These are phyloP conservation scores for Harpegnathos saltator DNA, from an alignment of 1,140 invertebrate genomes.

Conservation along the genomic window DNA sequence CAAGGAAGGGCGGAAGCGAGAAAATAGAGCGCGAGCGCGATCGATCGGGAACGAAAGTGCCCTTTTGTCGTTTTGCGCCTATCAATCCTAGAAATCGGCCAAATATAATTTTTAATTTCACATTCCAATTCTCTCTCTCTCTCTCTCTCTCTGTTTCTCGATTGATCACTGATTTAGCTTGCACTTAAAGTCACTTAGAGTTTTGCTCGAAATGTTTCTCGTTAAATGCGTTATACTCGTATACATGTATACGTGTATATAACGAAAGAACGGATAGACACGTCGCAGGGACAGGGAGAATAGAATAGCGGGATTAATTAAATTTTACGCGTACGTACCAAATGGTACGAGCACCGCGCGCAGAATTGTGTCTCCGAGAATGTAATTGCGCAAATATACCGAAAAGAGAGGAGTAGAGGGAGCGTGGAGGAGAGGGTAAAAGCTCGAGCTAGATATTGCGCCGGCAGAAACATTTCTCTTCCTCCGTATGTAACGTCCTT, in stretches of 20 bases:
- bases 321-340: background rate
- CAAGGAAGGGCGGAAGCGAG: constrained; percentile 23
- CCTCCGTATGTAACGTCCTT: constrained; percentile 10
- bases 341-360: background rate
- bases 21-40: background rate
- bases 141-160: too few species aligned
- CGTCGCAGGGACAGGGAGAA: background rate
- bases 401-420: background rate
- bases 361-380: constrained; percentile 20
- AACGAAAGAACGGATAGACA: background rate
- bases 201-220: background rate
- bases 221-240: background rate
- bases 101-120: constrained; percentile 13
- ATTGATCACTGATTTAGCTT: too few species aligned
- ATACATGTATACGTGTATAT: too few species aligned
- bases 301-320: background rate
- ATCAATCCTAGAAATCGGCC: background rate
- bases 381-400: constrained; percentile 24
- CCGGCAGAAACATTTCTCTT: constrained; percentile 17
- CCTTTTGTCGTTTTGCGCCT: background rate
- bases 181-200: background rate
- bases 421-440: too few species aligned
- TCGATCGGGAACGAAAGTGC: background rate
- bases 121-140: too few species aligned
- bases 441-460: constrained; percentile 13